A percentile compares a stretch with the other conserved stretches of the same genome.
phyloP scores from a whole-genome alignment of 2,113 vertebrate species.

The Ascaphus truei region DNA sequence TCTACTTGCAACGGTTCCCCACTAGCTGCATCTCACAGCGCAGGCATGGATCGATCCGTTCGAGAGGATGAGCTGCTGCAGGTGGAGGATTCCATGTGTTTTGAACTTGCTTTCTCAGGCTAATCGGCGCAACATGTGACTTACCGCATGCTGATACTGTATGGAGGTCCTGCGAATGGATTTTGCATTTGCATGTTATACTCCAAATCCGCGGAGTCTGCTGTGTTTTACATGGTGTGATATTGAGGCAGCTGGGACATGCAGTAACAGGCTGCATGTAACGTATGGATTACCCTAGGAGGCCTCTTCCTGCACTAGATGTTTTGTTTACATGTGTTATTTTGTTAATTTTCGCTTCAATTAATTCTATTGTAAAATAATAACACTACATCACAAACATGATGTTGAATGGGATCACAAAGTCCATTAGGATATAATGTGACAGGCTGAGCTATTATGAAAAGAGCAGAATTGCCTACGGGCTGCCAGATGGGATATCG shows the following conservation, averaged over 20 bases:
- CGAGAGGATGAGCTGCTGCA: too few species aligned
- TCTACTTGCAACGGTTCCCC: too few species aligned
- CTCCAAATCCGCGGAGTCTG: not conserved
- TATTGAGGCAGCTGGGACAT: not conserved
- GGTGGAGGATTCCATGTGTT: too few species aligned
- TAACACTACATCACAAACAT: conserved; percentile 7
- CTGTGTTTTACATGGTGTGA: not conserved
- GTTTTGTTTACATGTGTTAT: conserved; percentile 9
- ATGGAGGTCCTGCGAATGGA: not conserved
- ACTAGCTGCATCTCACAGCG: too few species aligned
- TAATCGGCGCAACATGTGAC: not conserved
- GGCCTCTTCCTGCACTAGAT: not conserved
- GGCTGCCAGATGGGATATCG: not conserved
- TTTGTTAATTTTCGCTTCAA: conserved; percentile 1
- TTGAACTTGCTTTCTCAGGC: not conserved
- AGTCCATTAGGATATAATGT: not conserved
- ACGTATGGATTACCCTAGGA: conserved; percentile 2
- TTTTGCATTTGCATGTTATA: not conserved
- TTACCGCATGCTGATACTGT: not conserved
- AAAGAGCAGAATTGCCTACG: not conserved
- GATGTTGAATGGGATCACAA: not conserved
- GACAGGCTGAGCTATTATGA: conserved; percentile 4
- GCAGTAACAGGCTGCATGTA: not conserved
- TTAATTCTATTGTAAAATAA: conserved; percentile 1
- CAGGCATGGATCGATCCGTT: too few species aligned